phyloP scores from a whole-genome alignment of 2,797 vertebrate species.

The Tinamus major region DNA sequence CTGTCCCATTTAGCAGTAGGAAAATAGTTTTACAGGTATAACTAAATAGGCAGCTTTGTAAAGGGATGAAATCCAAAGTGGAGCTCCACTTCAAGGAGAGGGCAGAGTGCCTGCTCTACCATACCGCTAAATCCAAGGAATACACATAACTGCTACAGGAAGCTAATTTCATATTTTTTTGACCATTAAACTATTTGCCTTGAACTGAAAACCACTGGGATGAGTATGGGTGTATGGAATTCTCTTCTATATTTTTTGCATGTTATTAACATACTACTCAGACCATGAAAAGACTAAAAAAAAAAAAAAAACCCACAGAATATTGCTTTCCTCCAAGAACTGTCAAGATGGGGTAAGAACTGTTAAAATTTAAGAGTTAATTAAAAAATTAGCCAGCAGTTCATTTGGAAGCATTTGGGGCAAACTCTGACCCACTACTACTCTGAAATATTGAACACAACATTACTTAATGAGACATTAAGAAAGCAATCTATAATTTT shows the following conservation, averaged over 20 bases:
- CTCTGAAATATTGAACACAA: not conserved
- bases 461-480: not conserved
- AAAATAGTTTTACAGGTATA: not conserved
- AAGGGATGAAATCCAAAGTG: not conserved
- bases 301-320: not conserved
- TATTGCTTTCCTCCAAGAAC: not conserved
- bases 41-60: not conserved
- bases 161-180: not conserved
- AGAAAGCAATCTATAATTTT: not conserved
- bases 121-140: not conserved
- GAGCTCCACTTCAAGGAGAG: not conserved
- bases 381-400: not conserved
- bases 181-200: not conserved
- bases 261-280: not conserved
- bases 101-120: not conserved
- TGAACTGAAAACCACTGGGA: not conserved
- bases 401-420: not conserved
- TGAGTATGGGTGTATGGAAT: not conserved
- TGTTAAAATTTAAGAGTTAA: not conserved
- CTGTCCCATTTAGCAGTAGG: too few relatives aligned
- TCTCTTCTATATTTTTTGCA: not conserved
- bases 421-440: not conserved
- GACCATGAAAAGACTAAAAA: not conserved
- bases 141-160: not conserved
- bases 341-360: not conserved